Evolutionary conservation across 2,797 vertebrate species (phyloP).

Genomic region (Rachycentron canadum): DNA sequence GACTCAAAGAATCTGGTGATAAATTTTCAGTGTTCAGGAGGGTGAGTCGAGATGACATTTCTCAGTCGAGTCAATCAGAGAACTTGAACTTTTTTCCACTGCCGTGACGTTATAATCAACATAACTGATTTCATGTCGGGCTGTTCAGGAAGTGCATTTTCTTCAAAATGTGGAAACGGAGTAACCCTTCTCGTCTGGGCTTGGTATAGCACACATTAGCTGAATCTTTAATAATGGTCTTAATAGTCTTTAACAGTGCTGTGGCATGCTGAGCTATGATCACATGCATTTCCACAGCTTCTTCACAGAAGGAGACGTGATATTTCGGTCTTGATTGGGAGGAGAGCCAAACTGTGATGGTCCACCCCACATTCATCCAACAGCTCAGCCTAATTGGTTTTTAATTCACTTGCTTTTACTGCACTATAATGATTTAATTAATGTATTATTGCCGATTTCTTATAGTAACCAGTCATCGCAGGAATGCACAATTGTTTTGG

Average conservation of each 20-base stretch:
- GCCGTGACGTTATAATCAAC: conserved; percentile 22
- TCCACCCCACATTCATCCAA: background rate
- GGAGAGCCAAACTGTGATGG: background rate
- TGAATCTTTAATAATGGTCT: background rate
- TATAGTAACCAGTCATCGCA: background rate
- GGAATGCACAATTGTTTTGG: background rate
- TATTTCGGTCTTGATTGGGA: conserved; percentile 4
- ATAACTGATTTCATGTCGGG: conserved; percentile 39
- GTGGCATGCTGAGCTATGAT: background rate
- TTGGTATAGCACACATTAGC: conserved; percentile 7
- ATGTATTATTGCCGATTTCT: background rate
- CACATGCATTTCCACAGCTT: background rate
- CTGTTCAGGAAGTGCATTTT: conserved; percentile 6
- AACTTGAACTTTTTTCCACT: background rate
- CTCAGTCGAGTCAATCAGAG: conserved; percentile 18
- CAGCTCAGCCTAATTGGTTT: conserved; percentile 1
- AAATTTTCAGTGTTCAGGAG: background rate
- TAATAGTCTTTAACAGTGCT: conserved; percentile 22
- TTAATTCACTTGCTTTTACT: background rate
- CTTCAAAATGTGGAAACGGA: conserved; percentile 24
- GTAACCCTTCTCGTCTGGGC: background rate
- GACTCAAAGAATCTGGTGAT: conserved; percentile 9
- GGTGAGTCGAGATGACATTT: conserved; percentile 12
- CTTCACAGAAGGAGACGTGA: conserved; percentile 19
- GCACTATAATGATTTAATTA: conserved; percentile 5